Evolutionary conservation across 2,888 invertebrate species (phyloP), one percentile per base, ranked within the genome.

Genomic region (Macrosiphum euphorbiae): DNA sequence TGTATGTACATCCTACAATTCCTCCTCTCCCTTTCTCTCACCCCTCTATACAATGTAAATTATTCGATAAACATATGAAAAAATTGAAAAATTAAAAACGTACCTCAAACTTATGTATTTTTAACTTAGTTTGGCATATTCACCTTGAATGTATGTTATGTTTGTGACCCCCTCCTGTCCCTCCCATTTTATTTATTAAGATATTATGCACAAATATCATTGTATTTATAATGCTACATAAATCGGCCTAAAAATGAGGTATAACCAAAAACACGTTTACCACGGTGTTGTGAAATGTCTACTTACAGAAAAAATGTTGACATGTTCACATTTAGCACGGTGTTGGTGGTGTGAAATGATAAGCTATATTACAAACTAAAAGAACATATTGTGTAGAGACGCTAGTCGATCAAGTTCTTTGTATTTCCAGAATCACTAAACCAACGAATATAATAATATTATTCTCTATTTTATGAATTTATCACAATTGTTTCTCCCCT

Each of bases 301-400:
- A 44, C 16, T 8, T n/a, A 28, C 16, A n/a, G 28, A 41, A 41
- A 91, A n/a, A 41, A 35, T 35, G 20, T 67, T 44, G 26, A 61
- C 35, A 7, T 35, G 3, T 67, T 67, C 35, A n/a, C 4, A 24
- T 16, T 67, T 24, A 67, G 28, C n/a, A 84, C 28, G 24, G 41
- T n/a, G 50, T 78, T 85, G 41, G 55, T 91, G 91, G 44, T 86
- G 85, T 91, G n/a, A 91, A 91, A 44, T 47, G 3, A 90, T 90
- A 28, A n/a, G n/a, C 24, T 41, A 84, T 85, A 55, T 35, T 55
- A 35, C 20, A 35, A 35, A 91, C 20, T 44, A 58, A 58, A 86
- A 52, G 41, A 5, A 86, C 61, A 92, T 41, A 28, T 50, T 58
- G 52, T 92, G 41, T 88, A 88, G 20, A 44, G 47, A 58, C 67